Evolutionary conservation across 2,113 vertebrate species (phyloP).

Genomic region (Rhadina sibilatrix): DNA sequence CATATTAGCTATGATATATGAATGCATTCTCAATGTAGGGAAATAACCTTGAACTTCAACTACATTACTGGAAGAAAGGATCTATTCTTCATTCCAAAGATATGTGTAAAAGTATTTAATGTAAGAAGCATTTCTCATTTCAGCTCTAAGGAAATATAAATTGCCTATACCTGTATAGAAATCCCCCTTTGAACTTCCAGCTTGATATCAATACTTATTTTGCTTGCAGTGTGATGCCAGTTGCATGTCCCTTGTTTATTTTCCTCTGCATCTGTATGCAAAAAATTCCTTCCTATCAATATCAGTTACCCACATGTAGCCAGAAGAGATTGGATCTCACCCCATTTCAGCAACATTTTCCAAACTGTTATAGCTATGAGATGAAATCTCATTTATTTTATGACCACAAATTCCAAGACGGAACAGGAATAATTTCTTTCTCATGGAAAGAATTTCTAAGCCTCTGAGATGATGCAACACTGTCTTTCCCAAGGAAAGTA

Average conservation of each 20-base stretch:
- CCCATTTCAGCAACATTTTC: neutral
- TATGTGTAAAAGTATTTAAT: neutral
- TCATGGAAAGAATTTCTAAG: neutral
- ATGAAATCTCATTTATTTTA: slow-evolving; percentile 32
- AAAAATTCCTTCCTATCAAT: neutral
- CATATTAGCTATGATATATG: neutral
- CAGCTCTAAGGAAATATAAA: neutral
- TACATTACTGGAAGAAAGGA: neutral
- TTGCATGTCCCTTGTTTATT: neutral
- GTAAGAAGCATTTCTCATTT: neutral
- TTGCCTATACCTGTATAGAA: neutral
- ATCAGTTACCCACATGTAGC: neutral
- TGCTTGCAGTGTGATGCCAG: neutral
- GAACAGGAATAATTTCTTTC: neutral
- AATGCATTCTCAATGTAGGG: neutral
- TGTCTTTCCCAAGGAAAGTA: neutral
- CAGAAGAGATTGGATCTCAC: neutral
- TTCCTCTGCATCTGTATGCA: neutral
- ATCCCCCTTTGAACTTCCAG: neutral
- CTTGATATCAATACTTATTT: neutral
- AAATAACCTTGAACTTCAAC: neutral
- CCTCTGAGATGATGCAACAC: neutral
- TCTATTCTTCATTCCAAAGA: neutral
- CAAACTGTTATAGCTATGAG: neutral
- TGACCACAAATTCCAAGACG: neutral